Conservation (phyloP, 2,113 vertebrate species). For the Verasper variegatus region DNA sequence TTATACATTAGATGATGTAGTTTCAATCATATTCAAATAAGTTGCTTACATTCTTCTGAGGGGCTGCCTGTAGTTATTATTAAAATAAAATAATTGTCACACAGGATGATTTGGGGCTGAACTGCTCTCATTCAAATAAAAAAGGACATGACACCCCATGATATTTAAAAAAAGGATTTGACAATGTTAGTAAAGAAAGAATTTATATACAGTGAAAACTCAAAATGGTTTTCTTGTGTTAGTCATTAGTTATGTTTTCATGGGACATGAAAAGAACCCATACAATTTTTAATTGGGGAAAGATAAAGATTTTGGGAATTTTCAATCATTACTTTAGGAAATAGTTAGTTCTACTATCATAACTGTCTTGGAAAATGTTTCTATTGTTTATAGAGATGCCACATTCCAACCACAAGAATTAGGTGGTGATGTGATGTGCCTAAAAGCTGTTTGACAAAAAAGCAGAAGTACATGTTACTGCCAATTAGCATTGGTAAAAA, state of each 20-base stretch:
- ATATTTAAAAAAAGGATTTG: background rate
- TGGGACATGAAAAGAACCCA: no score
- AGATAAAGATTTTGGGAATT: no score
- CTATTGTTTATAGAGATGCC: background rate
- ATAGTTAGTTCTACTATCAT: no score
- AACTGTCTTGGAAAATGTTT: no score
- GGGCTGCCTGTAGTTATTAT: background rate
- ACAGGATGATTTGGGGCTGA: background rate
- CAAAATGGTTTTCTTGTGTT: no score
- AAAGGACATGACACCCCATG: background rate
- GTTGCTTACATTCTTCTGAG: background rate
- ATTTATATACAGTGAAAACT: no score
- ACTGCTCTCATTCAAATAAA: slow-evolving; percentile 7
- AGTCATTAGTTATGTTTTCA: no score
- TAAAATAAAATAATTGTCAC: background rate
- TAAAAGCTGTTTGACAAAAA: background rate
- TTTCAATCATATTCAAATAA: background rate
- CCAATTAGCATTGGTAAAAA: background rate
- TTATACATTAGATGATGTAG: no score
- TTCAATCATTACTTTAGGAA: no score
- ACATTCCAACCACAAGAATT: background rate
- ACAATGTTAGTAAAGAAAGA: background rate
- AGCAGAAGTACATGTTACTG: background rate
- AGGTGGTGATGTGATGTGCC: background rate
- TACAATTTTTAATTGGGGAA: no score